Percentiles rank a stretch among this genome's conserved stretches.
These are phyloP conservation scores for Ophiothrix spiculata DNA, from an alignment of 35 echinoderm and acorn worm genomes.

Conservation along the genomic window DNA sequence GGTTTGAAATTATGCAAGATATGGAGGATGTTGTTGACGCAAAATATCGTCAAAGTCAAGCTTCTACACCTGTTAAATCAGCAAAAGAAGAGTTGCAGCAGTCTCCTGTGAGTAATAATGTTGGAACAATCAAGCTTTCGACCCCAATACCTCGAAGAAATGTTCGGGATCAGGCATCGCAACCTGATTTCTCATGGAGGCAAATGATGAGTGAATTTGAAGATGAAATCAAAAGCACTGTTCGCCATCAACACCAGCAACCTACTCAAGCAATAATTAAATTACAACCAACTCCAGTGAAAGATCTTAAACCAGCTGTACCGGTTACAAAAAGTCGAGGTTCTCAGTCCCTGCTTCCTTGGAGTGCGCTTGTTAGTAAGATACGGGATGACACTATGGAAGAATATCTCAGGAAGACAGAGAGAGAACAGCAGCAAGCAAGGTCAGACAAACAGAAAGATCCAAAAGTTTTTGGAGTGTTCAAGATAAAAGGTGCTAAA, in stretches of 20 bases:
- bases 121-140: neutral
- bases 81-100: neutral
- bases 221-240: constrained; percentile 12
- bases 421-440: neutral
- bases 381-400: constrained; percentile 32
- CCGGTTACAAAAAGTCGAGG: neutral
- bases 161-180: constrained; percentile 2
- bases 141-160: neutral
- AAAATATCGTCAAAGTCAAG: neutral
- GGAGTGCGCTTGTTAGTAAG: constrained; percentile 2
- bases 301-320: constrained; percentile 16
- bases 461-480: neutral
- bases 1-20: constrained; percentile 18
- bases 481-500: constrained; percentile 14
- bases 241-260: neutral
- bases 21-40: constrained; percentile 11
- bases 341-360: neutral
- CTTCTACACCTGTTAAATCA: neutral
- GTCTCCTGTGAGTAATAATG: neutral
- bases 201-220: constrained; percentile 29
- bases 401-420: neutral
- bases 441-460: neutral
- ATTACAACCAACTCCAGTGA: neutral
- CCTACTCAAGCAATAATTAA: constrained; percentile 12
- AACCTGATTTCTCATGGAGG: constrained; percentile 18